Evolutionary conservation across 2,797 vertebrate genomes (phyloP), one percentile per base, ranked within the genome.

Genomic region (Sebastes steindachneri): DNA sequence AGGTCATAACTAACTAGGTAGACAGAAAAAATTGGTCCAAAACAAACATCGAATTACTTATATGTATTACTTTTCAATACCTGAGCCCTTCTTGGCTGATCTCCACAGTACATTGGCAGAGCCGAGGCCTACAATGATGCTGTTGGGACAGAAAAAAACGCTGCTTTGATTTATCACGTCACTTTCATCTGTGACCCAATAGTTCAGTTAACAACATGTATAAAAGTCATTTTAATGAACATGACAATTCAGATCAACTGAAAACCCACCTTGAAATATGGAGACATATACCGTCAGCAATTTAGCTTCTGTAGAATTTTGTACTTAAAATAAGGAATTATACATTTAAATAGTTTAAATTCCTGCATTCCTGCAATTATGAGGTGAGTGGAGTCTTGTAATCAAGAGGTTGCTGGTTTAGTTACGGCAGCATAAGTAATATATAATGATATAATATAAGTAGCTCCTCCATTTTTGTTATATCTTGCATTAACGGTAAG

Each of bases 131-230:
- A 28, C 53, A 65, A 29, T 55, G 33, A 51, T 66, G 60, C 25
- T 59, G 76, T 54, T 60, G 57, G 67, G 37, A 58, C 33, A 21
- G n/a, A 26, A 41, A 55, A 65, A 53, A 54, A 57, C 17, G 15
- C 26, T 35, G 66, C 45, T 55, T 28, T 74, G 59, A 83, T 83
- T 70, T 54, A n/a, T 69, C 48, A 51, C 19, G 7, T 4, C 8
- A 51, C 17, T 51, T n/a, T 51, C 48, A 51, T 51, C 19, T 19
- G 17, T n/a, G 19, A 19, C 19, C 17, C 17, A n/a, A 51, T 0
- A 4, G 19, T 51, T 51, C 48, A 45, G 41, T 2, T 17, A 45
- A 45, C 14, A 51, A 14, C 4, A 25, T 23, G 2, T 1, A 51
- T 65, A 33, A 7, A 26, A 68, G 10, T 1, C 2, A 11, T 37